Percentiles rank a stretch among this genome's conserved stretches.
These are phyloP conservation scores for Neotoma lepida DNA, from an alignment of 2,113 vertebrate species.

Conservation along the genomic window DNA sequence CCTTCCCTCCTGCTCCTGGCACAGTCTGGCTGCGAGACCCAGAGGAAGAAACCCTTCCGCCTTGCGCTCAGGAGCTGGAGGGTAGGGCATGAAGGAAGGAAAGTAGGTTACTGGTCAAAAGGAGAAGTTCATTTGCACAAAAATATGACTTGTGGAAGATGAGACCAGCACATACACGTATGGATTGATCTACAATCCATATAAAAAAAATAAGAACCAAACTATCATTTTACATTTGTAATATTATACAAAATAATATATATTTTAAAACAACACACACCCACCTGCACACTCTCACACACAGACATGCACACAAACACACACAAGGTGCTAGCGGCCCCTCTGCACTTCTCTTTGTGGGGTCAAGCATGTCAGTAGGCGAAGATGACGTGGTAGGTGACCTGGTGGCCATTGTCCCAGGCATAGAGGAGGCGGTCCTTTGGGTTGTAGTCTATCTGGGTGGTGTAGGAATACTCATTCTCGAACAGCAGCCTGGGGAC, in stretches of 20 bases:
- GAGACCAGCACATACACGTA: constrained; percentile 78
- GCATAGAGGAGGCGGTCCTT: constrained; percentile 95
- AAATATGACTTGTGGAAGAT: constrained; percentile 64
- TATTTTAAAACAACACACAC: constrained; percentile 75
- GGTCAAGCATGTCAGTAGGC: constrained; percentile 88
- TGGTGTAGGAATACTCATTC: constrained; percentile 95
- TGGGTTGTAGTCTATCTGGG: constrained; percentile 98
- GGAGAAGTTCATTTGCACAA: constrained; percentile 78
- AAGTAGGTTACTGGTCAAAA: constrained; percentile 66
- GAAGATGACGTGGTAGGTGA: constrained; percentile 95
- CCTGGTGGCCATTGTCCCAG: constrained; percentile 98
- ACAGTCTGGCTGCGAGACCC: background rate
- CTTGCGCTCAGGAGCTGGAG: background rate
- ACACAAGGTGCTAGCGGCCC: constrained; percentile 82
- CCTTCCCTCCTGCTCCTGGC: background rate
- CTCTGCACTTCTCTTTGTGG: constrained; percentile 57
- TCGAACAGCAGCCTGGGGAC: constrained; percentile 94
- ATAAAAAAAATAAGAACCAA: constrained; percentile 80
- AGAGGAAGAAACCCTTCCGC: background rate
- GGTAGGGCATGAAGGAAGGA: background rate
- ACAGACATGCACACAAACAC: background rate
- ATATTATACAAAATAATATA: constrained; percentile 88
- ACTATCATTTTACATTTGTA: constrained; percentile 83
- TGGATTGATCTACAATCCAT: constrained; percentile 96
- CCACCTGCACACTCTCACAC: background rate